Percentiles rank a stretch among this genome's conserved stretches.
phyloP scores from a whole-genome alignment of 2,113 vertebrate species.

The Kryptolebias marmoratus region DNA sequence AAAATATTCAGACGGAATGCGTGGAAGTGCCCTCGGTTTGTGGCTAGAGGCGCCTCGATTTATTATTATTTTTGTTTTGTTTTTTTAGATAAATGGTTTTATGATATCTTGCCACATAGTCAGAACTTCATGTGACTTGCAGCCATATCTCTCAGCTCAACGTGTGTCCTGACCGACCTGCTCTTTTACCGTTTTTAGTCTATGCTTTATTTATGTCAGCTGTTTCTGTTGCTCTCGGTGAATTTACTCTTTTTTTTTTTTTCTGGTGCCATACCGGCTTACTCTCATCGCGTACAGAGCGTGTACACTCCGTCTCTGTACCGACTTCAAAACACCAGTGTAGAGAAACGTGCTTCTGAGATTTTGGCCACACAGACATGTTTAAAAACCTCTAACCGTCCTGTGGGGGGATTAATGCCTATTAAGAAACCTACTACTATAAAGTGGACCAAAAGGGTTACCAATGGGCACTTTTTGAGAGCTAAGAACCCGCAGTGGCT shows the following conservation, averaged over 20 bases:
- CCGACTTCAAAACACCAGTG: conserved; percentile 48
- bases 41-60: conserved; percentile 18
- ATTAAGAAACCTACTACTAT: conserved; percentile 40
- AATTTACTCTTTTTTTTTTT: conserved; percentile 29
- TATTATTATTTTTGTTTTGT: background rate
- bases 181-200: conserved; percentile 63
- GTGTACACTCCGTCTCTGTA: conserved; percentile 35
- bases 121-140: conserved; percentile 28
- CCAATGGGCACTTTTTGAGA: conserved; percentile 6
- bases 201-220: conserved; percentile 58
- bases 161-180: conserved; percentile 23
- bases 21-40: conserved; percentile 33
- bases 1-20: conserved; percentile 33
- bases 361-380: conserved; percentile 26
- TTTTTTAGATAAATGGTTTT: conserved; percentile 29
- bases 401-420: conserved; percentile 9
- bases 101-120: conserved; percentile 22
- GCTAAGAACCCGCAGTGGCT: conserved; percentile 3
- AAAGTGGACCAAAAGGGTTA: conserved; percentile 72
- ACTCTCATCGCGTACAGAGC: conserved; percentile 27
- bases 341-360: conserved; percentile 14
- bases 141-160: conserved; percentile 49
- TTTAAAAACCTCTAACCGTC: background rate
- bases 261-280: conserved; percentile 69
- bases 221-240: conserved; percentile 37